These are phyloP conservation scores for Tenthredo amoena DNA, from an alignment of 2,888 invertebrate genomes.

Conservation along the genomic window DNA sequence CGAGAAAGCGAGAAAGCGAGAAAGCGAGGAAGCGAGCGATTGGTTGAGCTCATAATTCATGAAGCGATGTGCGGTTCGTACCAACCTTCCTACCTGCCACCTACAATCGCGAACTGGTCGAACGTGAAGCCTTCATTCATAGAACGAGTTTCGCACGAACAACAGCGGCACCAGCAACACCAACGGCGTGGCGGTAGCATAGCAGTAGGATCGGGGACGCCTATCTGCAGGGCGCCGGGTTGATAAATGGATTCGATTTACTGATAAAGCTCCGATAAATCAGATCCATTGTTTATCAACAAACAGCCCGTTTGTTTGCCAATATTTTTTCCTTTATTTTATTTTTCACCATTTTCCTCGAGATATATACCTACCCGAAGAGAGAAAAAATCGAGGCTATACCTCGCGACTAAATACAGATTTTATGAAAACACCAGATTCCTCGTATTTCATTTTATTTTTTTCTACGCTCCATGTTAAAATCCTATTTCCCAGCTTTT, in stretches of 20 bases:
- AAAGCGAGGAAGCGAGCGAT: constrained; percentile 45
- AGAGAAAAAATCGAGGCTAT: not conserved
- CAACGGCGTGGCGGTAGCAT: not conserved
- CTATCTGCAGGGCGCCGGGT: constrained; percentile 35
- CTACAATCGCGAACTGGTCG: constrained; percentile 40
- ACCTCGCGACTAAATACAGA: not conserved
- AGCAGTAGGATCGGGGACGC: constrained; percentile 9
- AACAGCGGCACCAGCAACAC: not conserved
- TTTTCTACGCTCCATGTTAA: not conserved
- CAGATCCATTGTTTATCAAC: constrained; percentile 69
- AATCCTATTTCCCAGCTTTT: not conserved
- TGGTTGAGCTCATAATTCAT: constrained; percentile 42
- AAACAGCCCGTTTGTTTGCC: constrained; percentile 60
- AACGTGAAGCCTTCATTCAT: constrained; percentile 51
- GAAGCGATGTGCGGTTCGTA: constrained; percentile 35
- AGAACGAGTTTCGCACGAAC: constrained; percentile 30
- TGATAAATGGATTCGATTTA: constrained; percentile 70
- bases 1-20: constrained; percentile 36
- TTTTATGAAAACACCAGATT: not conserved
- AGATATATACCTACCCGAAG: not conserved
- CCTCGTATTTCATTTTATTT: not conserved
- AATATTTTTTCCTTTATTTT: constrained; percentile 29
- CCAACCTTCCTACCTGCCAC: not conserved
- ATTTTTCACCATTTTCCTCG: not conserved
- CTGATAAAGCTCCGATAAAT: constrained; percentile 68